A percentile compares a stretch with the other conserved stretches of the same genome.
phyloP scores from a whole-genome alignment of 2,888 invertebrate genomes.

The Tenthredo amoena region DNA sequence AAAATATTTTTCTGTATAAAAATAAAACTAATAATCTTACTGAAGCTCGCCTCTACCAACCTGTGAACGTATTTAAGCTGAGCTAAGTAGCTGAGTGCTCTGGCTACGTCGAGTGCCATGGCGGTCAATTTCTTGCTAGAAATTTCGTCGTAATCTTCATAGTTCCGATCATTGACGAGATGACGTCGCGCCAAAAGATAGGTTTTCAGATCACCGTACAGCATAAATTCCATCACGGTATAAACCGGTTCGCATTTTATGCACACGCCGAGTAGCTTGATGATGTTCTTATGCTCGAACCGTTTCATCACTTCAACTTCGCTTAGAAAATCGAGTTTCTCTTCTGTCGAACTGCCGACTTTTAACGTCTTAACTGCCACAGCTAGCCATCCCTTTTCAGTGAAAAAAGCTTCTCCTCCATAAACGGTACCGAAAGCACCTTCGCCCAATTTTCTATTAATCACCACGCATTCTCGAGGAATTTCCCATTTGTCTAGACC shows the following conservation, averaged over 20 bases:
- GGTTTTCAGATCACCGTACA: constrained; percentile 95
- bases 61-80: constrained; percentile 92
- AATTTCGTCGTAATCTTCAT: constrained; percentile 88
- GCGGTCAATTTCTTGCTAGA: constrained; percentile 88
- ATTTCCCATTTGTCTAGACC: constrained; percentile 94
- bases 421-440: constrained; percentile 97
- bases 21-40: no score
- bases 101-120: constrained; percentile 93
- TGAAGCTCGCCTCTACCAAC: constrained; percentile 67
- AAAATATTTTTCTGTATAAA: not conserved
- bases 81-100: constrained; percentile 91
- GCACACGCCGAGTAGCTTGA: constrained; percentile 91
- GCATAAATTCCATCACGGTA: constrained; percentile 96
- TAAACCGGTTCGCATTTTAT: constrained; percentile 93
- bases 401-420: constrained; percentile 91
- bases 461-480: constrained; percentile 89
- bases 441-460: constrained; percentile 91
- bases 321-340: constrained; percentile 93
- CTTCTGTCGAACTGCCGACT: constrained; percentile 89
- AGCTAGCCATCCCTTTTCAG: constrained; percentile 87
- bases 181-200: constrained; percentile 92
- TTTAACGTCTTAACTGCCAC: constrained; percentile 95
- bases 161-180: constrained; percentile 84
- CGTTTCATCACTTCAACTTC: constrained; percentile 97
- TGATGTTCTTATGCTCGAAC: constrained; percentile 94